Conservation (phyloP, 2,888 invertebrate species). For the Catotricha subobsoleta region DNA sequence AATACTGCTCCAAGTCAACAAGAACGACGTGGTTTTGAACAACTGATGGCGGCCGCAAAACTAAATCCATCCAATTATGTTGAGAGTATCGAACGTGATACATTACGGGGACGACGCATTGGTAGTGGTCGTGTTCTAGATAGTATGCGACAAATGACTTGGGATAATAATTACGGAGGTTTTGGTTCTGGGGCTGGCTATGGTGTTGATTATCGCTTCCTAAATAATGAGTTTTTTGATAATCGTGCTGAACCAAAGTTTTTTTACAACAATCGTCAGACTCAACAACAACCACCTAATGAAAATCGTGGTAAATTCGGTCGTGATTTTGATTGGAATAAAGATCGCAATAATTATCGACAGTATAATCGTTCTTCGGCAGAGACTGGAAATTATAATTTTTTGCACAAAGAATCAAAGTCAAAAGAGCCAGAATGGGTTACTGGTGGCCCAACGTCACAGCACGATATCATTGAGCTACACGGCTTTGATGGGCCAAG, state of each 20-base stretch:
- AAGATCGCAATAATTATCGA: too few relatives aligned
- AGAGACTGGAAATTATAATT: neutral
- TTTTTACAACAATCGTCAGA: too few relatives aligned
- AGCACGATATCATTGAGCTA: conserved; percentile 3
- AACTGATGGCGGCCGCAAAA: neutral
- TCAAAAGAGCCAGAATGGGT: conserved; percentile 4
- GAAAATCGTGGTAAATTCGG: conserved; percentile 1
- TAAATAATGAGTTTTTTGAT: too few relatives aligned
- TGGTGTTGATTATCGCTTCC: too few relatives aligned
- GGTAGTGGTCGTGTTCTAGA: conserved; percentile 2
- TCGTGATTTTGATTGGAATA: neutral
- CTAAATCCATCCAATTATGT: conserved; percentile 1
- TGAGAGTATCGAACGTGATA: neutral
- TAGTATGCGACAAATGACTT: too few relatives aligned
- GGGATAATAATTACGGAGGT: too few relatives aligned
- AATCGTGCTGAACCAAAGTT: too few relatives aligned
- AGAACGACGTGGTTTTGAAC: neutral
- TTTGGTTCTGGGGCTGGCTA: too few relatives aligned
- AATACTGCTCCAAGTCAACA: neutral
- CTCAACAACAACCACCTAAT: too few relatives aligned
- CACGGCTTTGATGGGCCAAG: conserved; percentile 3
- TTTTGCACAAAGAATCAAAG: neutral
- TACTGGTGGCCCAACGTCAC: neutral
- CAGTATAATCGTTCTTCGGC: neutral
- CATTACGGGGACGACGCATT: conserved; percentile 1